Conservation (phyloP, 2,113 vertebrate species). For the Nettapus auritus region DNA sequence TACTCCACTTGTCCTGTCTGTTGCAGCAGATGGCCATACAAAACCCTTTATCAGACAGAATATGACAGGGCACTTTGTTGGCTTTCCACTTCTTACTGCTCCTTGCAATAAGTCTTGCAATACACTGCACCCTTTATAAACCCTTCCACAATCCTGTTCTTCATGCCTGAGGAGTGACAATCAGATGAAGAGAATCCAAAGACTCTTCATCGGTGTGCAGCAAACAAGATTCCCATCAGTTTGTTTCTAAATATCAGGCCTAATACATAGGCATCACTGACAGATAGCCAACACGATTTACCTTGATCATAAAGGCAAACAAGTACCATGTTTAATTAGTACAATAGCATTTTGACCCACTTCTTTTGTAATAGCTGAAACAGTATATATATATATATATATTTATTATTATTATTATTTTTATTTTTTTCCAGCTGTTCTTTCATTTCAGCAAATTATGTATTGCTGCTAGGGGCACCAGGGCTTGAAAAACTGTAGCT, state of each 20-base stretch:
- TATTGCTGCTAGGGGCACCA: background rate
- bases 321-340: background rate
- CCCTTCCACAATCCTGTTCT: background rate
- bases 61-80: background rate
- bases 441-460: background rate
- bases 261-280: background rate
- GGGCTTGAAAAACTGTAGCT: background rate
- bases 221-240: background rate
- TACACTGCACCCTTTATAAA: background rate
- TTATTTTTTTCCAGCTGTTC: background rate
- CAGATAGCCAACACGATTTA: background rate
- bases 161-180: background rate
- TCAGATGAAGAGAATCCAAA: background rate
- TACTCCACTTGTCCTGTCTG: conserved; percentile 1
- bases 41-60: conserved; percentile 4
- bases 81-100: background rate
- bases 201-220: background rate
- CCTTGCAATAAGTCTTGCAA: background rate
- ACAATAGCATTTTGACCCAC: background rate
- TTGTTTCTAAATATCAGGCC: background rate
- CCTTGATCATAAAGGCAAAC: background rate
- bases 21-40: background rate
- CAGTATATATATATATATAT: background rate
- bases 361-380: background rate
- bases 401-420: too few relatives aligned